A percentile compares a stretch with the other conserved stretches of the same genome.
These are phyloP conservation scores for Zoroaster sp. DNA, from an alignment of 53 echinoderm and acorn worm species.

Conservation along the genomic window DNA sequence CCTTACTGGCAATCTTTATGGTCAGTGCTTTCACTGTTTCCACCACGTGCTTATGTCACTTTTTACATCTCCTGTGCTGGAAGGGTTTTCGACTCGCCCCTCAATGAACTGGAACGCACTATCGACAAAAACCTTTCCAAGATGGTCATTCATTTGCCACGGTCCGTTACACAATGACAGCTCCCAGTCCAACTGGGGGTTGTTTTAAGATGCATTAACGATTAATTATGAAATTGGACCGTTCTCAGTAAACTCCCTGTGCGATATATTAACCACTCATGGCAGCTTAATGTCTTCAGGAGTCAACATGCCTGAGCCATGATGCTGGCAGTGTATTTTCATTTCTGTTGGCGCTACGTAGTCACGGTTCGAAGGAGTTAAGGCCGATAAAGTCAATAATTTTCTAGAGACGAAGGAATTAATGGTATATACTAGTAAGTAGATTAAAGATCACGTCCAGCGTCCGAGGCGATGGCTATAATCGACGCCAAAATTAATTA, in stretches of 20 bases:
- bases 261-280: background rate
- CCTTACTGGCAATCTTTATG: too few species aligned
- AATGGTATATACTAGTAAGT: background rate
- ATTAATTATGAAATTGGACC: slow-evolving; percentile 24
- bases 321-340: background rate
- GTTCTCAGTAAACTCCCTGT: background rate
- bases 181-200: background rate
- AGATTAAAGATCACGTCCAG: background rate
- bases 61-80: too few species aligned
- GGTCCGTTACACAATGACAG: slow-evolving; percentile 18
- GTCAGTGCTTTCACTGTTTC: background rate
- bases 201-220: slow-evolving; percentile 36
- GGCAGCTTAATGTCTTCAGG: background rate
- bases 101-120: slow-evolving; percentile 6
- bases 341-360: background rate
- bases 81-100: background rate
- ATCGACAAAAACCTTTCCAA: background rate
- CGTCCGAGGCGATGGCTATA: too few species aligned
- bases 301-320: background rate
- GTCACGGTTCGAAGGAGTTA: slow-evolving; percentile 28
- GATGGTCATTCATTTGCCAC: background rate
- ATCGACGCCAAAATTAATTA: too few species aligned
- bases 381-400: background rate
- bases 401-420: background rate
- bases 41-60: background rate